phyloP scores from a whole-genome alignment of 2,888 invertebrate genomes.

The Machimus atricapillus region DNA sequence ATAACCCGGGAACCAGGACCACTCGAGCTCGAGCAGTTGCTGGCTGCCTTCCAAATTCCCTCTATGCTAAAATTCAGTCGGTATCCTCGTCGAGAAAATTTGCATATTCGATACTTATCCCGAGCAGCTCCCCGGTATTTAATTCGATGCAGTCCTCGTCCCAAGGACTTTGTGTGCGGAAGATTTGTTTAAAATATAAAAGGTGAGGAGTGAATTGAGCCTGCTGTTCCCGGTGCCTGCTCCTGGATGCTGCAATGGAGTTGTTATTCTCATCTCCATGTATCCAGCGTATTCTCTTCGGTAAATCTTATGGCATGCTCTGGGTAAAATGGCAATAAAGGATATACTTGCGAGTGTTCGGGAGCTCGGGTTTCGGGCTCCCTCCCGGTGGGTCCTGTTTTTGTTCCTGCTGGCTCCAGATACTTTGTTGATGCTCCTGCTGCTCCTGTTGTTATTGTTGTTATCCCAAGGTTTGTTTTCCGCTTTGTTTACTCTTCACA shows the following conservation, averaged over 20 bases:
- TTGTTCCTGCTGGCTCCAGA: background rate
- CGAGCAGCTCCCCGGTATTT: conserved; percentile 5
- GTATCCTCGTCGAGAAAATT: conserved; percentile 4
- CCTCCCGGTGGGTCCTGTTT: background rate
- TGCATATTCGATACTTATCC: conserved; percentile 31
- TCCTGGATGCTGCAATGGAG: background rate
- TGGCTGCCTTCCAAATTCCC: background rate
- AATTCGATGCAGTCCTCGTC: conserved; percentile 27
- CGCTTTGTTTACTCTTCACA: conserved; percentile 3
- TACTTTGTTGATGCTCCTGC: background rate
- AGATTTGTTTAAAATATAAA: background rate
- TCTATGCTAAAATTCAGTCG: background rate
- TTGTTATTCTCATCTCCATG: background rate
- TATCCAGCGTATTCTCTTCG: background rate
- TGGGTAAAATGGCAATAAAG: background rate
- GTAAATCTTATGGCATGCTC: conserved; percentile 11
- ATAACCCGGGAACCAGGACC: background rate
- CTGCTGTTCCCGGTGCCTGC: background rate
- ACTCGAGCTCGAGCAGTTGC: background rate
- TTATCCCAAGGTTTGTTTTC: conserved; percentile 22
- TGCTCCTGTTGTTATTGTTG: background rate
- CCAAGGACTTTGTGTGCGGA: conserved; percentile 4
- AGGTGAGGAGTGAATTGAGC: background rate
- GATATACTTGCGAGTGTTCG: background rate
- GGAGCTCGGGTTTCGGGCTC: background rate